A percentile compares a stretch with the other conserved stretches of the same genome.
Evolutionary conservation across 2,888 invertebrate species (phyloP).

Genomic region (Tetranychus truncatus): DNA sequence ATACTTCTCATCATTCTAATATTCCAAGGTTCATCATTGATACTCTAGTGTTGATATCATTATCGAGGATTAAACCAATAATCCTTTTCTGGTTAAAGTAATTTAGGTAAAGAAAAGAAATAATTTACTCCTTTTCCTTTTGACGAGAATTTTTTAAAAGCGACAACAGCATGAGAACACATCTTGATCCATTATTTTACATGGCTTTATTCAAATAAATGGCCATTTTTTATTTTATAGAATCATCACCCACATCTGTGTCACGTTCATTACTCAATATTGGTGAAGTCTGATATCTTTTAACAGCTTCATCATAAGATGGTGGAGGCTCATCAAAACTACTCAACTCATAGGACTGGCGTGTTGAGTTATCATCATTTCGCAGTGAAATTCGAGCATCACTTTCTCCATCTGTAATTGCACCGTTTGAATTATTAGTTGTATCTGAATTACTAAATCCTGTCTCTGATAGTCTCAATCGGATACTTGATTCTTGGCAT

Average conservation of each 20-base stretch:
- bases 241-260: not conserved
- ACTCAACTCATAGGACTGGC: not conserved
- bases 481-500: not conserved
- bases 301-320: not conserved
- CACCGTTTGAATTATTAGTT: not conserved
- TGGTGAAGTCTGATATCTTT: not conserved
- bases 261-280: not conserved
- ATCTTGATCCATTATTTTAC: too few species aligned
- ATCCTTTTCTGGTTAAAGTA: too few species aligned
- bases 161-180: too few species aligned
- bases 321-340: constrained; percentile 1
- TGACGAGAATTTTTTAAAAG: too few species aligned
- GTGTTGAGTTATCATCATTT: not conserved
- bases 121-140: too few species aligned
- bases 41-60: too few species aligned
- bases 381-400: not conserved
- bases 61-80: too few species aligned
- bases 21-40: too few species aligned
- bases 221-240: not conserved
- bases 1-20: too few species aligned
- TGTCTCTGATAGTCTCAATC: not conserved
- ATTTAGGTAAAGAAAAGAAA: too few species aligned
- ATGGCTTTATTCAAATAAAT: too few species aligned
- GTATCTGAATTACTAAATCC: not conserved
- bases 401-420: not conserved